Base-by-base conservation (phyloP, 2,113 vertebrate genomes). In the Nycticryphes semicollaris region DNA sequence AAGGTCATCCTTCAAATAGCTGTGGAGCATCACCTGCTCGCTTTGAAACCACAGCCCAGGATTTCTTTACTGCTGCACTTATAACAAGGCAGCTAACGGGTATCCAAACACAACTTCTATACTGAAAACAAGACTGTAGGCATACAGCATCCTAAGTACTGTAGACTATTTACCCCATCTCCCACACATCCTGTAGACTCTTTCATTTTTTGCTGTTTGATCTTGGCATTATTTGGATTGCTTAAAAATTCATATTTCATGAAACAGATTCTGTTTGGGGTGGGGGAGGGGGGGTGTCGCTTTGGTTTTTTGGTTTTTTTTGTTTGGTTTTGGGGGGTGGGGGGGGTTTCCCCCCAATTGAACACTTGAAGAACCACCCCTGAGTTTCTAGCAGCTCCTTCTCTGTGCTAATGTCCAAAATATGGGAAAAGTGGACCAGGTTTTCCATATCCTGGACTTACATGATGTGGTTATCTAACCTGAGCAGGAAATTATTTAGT, bases 171-270 rank as follows among this genome's bases (percentile, higher is more conserved):
- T 85, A 60, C 41, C 77, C 54, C 79, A 80, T 84, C 69, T 96
- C 97, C 87, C 31, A 69, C 68, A 53, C 73, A 85, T 96, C 96
- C 95, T 97, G 77, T 79, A 98, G 96, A 95, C 50, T 75, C 45
- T 59, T 95, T 94, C 50, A 64, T 41, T 41, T 82, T 67, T 64
- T 80, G 28, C 78, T 96, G 82, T 91, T 96, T 91, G 93, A 97
- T 97, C 93, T 97, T 97, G 95, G 93, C 87, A 97, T 87, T 96
- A 94, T 64, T 89, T 98, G 92, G 97, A 98, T 96, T 97, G 95
- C 94, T 98, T 99, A 97, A 98, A 97, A 98, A 98, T 98, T 98
- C 98, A 98, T 97, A 98, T 97, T 98, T 98, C 97, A 98, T 95
- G 94, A 97, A 94, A 94, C 10, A 89, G 94, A 94, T 98, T 98